phyloP scores from a whole-genome alignment of 2,113 vertebrate species.

The Heterotis niloticus region DNA sequence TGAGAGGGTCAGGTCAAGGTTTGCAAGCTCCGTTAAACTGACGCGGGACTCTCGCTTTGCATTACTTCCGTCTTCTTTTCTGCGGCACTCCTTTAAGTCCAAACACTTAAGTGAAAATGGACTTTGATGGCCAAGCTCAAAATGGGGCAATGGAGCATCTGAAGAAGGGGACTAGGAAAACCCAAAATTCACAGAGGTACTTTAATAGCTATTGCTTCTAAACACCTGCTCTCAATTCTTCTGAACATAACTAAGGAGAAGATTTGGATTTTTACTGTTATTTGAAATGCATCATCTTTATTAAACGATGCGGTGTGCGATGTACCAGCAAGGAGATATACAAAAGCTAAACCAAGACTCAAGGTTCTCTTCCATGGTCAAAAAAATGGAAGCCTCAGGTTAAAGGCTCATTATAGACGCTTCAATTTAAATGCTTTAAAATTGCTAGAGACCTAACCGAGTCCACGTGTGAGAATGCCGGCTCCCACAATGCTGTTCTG shows the following conservation, averaged over 20 bases:
- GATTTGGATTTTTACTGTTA: background rate
- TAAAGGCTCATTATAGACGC: background rate
- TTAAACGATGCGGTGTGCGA: background rate
- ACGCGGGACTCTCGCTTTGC: background rate
- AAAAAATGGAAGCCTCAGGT: background rate
- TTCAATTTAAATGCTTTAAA: too few species aligned
- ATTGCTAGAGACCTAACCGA: too few species aligned
- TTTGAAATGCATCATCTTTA: too few species aligned
- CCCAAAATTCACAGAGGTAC: too few species aligned
- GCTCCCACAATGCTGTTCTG: too few species aligned
- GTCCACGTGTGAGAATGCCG: too few species aligned
- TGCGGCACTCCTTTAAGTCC: background rate
- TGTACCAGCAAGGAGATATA: background rate
- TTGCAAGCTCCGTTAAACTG: constrained; percentile 1
- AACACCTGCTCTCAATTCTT: background rate
- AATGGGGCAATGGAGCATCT: background rate
- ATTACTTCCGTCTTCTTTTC: background rate
- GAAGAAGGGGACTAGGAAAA: too few species aligned
- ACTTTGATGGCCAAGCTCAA: background rate
- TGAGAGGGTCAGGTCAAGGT: background rate
- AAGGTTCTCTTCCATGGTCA: too few species aligned
- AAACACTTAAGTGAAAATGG: background rate
- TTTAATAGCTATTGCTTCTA: background rate
- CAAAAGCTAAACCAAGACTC: too few species aligned
- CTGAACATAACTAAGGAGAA: background rate